These are phyloP conservation scores for Drosophila grimshawi DNA, from an alignment of 1,140 invertebrate species.

Conservation along the genomic window DNA sequence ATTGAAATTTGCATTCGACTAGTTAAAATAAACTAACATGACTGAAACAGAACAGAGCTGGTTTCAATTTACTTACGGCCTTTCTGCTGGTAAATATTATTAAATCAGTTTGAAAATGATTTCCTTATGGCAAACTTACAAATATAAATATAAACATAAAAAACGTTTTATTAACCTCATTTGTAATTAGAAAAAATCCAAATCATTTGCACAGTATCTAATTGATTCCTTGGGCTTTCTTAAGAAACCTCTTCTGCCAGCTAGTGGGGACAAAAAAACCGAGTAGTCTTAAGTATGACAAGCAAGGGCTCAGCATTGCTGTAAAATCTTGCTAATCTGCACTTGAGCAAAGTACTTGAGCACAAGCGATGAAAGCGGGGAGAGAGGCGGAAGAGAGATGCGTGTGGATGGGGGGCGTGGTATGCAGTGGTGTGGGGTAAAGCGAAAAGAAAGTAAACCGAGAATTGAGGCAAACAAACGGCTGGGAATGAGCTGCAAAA, in stretches of 20 bases:
- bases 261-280: constrained; percentile 22
- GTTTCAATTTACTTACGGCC: no score
- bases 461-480: constrained; percentile 66
- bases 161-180: no score
- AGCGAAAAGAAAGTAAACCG: constrained; percentile 47
- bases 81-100: no score
- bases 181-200: no score
- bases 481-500: constrained; percentile 74
- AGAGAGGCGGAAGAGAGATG: neutral
- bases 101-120: no score
- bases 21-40: neutral
- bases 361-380: constrained; percentile 2
- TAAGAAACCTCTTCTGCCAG: constrained; percentile 39
- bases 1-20: constrained; percentile 1
- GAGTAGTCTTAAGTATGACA: constrained; percentile 38
- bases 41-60: no score
- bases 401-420: neutral
- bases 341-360: constrained; percentile 70
- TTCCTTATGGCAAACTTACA: no score
- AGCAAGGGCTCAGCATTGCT: constrained; percentile 47
- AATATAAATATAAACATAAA: no score
- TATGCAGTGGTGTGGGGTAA: constrained; percentile 3
- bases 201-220: neutral
- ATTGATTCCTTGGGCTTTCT: constrained; percentile 1
- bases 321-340: constrained; percentile 74